These are phyloP conservation scores for Hozukius guyotensis DNA, from an alignment of 2,797 vertebrate species.

Conservation along the genomic window DNA sequence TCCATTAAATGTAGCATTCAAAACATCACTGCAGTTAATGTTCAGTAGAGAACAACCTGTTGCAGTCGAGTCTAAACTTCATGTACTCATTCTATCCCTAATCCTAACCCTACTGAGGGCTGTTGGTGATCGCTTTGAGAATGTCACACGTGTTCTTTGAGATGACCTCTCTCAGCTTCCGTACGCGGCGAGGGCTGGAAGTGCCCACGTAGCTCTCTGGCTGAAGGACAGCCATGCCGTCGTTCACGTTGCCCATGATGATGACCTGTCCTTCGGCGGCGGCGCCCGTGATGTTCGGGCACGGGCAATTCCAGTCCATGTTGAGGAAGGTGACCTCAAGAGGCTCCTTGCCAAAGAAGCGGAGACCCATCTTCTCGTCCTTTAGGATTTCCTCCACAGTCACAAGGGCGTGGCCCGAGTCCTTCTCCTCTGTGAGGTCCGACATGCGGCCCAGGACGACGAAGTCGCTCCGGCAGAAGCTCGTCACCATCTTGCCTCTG, in stretches of 20 bases:
- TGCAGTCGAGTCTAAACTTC: not conserved
- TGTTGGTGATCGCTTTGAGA: slow-evolving; percentile 90
- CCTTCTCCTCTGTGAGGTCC: slow-evolving; percentile 90
- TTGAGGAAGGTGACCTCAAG: slow-evolving; percentile 94
- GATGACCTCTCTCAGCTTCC: slow-evolving; percentile 92
- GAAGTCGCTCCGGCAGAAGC: slow-evolving; percentile 96
- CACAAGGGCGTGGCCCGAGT: slow-evolving; percentile 91
- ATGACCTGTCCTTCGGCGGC: slow-evolving; percentile 89
- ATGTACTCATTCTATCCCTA: not conserved
- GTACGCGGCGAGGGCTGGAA: slow-evolving; percentile 87
- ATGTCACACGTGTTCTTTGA: slow-evolving; percentile 97
- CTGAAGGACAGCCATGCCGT: slow-evolving; percentile 93
- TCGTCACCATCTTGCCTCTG: slow-evolving; percentile 92
- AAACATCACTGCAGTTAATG: not conserved
- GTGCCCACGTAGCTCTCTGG: slow-evolving; percentile 92
- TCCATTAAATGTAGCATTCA: not conserved
- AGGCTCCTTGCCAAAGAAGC: slow-evolving; percentile 92
- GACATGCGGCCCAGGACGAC: slow-evolving; percentile 92
- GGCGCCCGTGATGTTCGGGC: slow-evolving; percentile 90
- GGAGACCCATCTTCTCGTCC: slow-evolving; percentile 98
- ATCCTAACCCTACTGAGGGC: slow-evolving; percentile 84
- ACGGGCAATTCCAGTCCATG: slow-evolving; percentile 96
- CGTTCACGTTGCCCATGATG: slow-evolving; percentile 93
- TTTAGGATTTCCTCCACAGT: slow-evolving; percentile 95
- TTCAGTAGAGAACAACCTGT: not conserved